These are phyloP conservation scores for Norana najaformis DNA, from an alignment of 2,888 invertebrate species.

Conservation along the genomic window DNA sequence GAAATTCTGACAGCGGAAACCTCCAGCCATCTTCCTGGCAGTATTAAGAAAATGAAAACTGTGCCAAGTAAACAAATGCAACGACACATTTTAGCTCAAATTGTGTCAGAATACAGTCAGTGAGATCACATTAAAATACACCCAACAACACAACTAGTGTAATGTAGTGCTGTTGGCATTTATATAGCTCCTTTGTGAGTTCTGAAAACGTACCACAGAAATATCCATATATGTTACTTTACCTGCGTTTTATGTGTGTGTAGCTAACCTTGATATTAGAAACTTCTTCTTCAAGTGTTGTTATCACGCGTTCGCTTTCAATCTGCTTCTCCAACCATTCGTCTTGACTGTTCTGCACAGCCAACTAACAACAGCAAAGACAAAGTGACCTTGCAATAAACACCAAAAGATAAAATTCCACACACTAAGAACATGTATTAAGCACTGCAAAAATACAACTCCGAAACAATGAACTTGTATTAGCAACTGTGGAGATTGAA, in stretches of 20 bases:
- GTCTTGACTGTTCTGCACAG: slow-evolving; percentile 45
- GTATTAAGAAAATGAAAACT: too few relatives aligned
- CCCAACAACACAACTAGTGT: too few relatives aligned
- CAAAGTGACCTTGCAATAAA: background rate
- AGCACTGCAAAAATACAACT: background rate
- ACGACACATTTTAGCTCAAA: too few relatives aligned
- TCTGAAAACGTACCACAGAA: background rate
- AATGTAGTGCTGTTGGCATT: too few relatives aligned
- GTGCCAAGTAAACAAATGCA: too few relatives aligned
- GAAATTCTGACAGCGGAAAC: too few relatives aligned
- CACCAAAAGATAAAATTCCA: background rate
- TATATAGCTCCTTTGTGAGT: too few relatives aligned
- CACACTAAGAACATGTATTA: background rate
- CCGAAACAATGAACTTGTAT: background rate
- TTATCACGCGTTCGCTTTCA: slow-evolving; percentile 48
- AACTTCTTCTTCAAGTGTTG: slow-evolving; percentile 47
- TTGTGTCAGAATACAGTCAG: too few relatives aligned
- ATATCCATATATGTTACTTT: background rate
- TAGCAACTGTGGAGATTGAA: background rate
- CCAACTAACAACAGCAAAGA: background rate
- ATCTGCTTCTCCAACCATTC: slow-evolving; percentile 49
- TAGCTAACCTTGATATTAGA: slow-evolving; percentile 28
- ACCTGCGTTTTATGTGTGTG: background rate
- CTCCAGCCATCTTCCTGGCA: too few relatives aligned
- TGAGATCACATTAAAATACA: too few relatives aligned